phyloP scores from a whole-genome alignment of 2,113 vertebrate species.

The Danionella cerebrum region DNA sequence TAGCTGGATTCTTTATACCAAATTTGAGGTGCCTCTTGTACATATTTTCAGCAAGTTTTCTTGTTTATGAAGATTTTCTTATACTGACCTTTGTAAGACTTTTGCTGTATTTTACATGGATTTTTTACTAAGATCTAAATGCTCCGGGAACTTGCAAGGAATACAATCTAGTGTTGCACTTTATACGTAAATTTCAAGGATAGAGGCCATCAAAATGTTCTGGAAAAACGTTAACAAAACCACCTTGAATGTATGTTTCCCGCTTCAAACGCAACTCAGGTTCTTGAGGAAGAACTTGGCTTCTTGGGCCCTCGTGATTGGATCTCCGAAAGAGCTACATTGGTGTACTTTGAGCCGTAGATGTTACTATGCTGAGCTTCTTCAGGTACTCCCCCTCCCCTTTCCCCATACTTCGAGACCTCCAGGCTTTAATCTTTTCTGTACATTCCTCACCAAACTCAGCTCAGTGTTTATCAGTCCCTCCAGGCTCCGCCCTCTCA shows the following conservation, averaged over 20 bases:
- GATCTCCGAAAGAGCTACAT: background rate
- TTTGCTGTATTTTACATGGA: slow-evolving; percentile 62
- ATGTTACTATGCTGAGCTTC: slow-evolving; percentile 55
- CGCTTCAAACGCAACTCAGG: slow-evolving; percentile 45
- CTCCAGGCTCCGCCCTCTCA: background rate
- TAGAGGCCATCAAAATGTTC: slow-evolving; percentile 46
- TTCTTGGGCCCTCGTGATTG: slow-evolving; percentile 26
- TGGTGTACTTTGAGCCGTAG: slow-evolving; percentile 37
- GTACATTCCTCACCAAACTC: slow-evolving; percentile 45
- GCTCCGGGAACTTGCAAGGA: slow-evolving; percentile 69
- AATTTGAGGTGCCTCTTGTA: slow-evolving; percentile 71
- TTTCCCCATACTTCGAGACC: slow-evolving; percentile 1
- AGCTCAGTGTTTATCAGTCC: background rate
- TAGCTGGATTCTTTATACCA: slow-evolving; percentile 63
- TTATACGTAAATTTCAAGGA: slow-evolving; percentile 59
- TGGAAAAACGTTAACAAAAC: background rate
- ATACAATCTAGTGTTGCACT: slow-evolving; percentile 75
- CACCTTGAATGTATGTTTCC: slow-evolving; percentile 56
- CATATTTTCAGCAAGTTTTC: slow-evolving; percentile 61
- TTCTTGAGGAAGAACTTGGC: slow-evolving; percentile 49
- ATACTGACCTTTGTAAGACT: slow-evolving; percentile 57
- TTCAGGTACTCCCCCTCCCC: slow-evolving; percentile 52
- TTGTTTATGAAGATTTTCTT: slow-evolving; percentile 62
- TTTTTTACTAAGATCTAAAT: slow-evolving; percentile 62
- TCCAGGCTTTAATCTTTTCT: slow-evolving; percentile 14